Conservation (phyloP, 2,888 invertebrate species). For the Camptogramma bilineatum region DNA sequence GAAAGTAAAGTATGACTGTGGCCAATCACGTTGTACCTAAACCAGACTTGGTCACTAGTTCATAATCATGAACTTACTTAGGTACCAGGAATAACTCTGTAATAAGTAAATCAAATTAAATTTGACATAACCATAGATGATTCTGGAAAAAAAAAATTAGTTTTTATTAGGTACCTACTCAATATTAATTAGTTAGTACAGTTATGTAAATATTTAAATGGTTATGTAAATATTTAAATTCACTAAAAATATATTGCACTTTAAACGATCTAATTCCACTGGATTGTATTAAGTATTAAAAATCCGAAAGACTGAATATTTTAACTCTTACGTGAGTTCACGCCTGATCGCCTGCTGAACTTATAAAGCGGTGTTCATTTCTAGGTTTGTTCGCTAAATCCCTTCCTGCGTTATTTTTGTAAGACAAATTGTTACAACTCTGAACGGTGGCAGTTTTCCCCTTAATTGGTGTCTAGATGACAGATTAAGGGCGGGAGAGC, state of each 20-base stretch:
- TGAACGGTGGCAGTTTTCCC: conserved; percentile 68
- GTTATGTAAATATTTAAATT: no score
- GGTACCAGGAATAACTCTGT: no score
- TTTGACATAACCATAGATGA: no score
- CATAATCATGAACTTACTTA: no score
- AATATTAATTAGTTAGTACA: no score
- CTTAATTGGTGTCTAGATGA: conserved; percentile 83
- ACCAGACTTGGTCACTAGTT: no score
- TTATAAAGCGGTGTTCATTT: conserved; percentile 24
- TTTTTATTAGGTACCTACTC: no score
- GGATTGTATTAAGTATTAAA: background rate
- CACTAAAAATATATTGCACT: background rate
- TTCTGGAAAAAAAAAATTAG: no score
- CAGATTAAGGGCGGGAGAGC: conserved; percentile 76
- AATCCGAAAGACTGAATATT: background rate
- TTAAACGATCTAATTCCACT: background rate
- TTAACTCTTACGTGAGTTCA: background rate
- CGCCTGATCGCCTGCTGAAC: background rate
- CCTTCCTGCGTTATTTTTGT: conserved; percentile 49
- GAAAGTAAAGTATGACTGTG: no score
- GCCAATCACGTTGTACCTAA: no score
- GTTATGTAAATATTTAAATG: no score
- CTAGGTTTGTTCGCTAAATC: conserved; percentile 42
- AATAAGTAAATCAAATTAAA: no score
- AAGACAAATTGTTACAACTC: conserved; percentile 73